phyloP scores from a whole-genome alignment of 64 coral and sea anemone genomes.

The Pocillopora verrucosa region DNA sequence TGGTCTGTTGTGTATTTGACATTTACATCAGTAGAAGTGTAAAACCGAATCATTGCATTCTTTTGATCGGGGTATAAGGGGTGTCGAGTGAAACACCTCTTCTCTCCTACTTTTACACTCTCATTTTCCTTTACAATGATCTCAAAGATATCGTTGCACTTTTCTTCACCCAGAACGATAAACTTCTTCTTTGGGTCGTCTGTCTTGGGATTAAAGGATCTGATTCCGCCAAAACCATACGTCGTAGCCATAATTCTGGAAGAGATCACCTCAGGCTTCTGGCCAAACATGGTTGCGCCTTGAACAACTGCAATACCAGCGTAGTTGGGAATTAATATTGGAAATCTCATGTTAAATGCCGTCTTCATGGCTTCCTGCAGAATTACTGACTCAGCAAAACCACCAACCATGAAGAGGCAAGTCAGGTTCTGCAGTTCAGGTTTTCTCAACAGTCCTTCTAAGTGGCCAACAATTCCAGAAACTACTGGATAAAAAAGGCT shows the following conservation, averaged over 20 bases:
- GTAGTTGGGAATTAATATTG: constrained; percentile 11
- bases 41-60: neutral
- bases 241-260: constrained; percentile 13
- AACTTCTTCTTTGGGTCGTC: neutral
- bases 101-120: neutral
- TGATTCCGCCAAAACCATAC: neutral
- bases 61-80: neutral
- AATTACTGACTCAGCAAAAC: constrained; percentile 22
- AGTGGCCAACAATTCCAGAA: neutral
- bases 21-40: neutral
- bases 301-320: constrained; percentile 39
- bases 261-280: neutral
- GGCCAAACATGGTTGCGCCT: constrained; percentile 23
- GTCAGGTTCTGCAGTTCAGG: neutral
- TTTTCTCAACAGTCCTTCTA: neutral
- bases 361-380: constrained; percentile 7
- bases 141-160: constrained; percentile 15
- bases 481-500: neutral
- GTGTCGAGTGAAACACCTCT: neutral
- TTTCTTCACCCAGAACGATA: neutral
- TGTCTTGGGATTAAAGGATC: neutral
- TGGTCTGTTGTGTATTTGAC: constrained; percentile 1
- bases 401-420: constrained; percentile 20
- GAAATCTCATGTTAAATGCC: neutral
- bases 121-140: constrained; percentile 33